These are phyloP conservation scores for Bucorvus abyssinicus DNA, from an alignment of 2,797 vertebrate genomes.

Conservation along the genomic window DNA sequence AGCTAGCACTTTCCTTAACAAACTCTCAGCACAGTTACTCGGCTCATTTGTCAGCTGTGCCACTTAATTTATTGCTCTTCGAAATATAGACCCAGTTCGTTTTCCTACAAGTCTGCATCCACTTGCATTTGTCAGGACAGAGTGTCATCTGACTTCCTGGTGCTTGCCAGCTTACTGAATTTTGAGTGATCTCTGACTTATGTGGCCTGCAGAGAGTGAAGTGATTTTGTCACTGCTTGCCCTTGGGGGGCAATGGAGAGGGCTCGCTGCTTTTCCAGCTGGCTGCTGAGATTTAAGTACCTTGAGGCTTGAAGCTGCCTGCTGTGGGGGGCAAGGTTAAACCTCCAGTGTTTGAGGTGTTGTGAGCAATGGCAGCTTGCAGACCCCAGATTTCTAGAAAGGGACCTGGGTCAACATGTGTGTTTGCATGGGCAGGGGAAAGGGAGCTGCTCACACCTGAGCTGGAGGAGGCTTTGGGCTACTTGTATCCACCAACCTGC, in stretches of 20 bases:
- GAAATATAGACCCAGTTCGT: neutral
- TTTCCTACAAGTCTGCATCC: neutral
- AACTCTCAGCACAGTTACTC: neutral
- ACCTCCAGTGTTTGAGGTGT: neutral
- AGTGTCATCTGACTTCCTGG: neutral
- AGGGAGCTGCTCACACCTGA: neutral
- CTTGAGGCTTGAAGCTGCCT: neutral
- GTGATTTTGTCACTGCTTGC: neutral
- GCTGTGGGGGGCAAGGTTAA: neutral
- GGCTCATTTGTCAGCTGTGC: neutral
- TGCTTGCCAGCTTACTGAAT: neutral
- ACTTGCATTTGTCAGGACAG: neutral
- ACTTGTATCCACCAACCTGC: neutral
- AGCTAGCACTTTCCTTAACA: neutral
- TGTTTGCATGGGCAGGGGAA: neutral
- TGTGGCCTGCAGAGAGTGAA: neutral
- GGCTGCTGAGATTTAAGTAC: neutral
- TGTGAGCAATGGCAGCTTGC: neutral
- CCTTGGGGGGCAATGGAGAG: neutral
- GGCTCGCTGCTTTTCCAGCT: accelerated
- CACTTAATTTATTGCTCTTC: neutral
- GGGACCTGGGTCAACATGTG: neutral
- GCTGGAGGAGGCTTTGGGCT: neutral
- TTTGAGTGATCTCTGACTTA: neutral
- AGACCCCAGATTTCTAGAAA: neutral